Conservation (phyloP, 2,888 invertebrate species). For the Lissonota sp. region DNA sequence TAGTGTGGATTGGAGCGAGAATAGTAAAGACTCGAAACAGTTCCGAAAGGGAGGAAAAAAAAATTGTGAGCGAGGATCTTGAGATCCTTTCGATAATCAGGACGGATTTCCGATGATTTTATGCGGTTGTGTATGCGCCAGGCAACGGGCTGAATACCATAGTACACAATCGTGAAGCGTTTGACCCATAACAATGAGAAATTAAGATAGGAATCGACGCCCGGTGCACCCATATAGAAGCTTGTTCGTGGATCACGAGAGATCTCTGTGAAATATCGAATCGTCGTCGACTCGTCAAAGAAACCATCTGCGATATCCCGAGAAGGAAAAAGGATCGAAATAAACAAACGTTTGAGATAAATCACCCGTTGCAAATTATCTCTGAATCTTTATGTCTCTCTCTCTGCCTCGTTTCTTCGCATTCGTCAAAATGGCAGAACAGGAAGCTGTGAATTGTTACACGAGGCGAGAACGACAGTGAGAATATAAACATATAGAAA, state of each 20-base stretch:
- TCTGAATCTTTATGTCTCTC: conserved; percentile 6
- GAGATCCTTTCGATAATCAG: conserved; percentile 37
- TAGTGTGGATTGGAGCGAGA: conserved; percentile 13
- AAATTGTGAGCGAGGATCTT: background rate
- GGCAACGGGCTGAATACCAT: conserved; percentile 48
- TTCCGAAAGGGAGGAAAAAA: background rate
- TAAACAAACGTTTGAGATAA: conserved; percentile 75
- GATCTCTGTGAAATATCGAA: conserved; percentile 24
- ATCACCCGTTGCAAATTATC: conserved; percentile 68
- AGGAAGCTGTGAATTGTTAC: conserved; percentile 73
- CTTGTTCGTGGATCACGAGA: conserved; percentile 56
- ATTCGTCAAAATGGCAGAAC: conserved; percentile 9
- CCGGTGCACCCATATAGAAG: conserved; percentile 39
- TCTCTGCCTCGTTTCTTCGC: conserved; percentile 13
- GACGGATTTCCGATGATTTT: conserved; percentile 40
- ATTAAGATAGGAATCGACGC: conserved; percentile 80
- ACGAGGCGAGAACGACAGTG: conserved; percentile 69
- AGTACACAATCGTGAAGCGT: conserved; percentile 65
- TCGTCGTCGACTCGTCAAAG: conserved; percentile 61
- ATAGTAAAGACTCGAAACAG: conserved; percentile 30
- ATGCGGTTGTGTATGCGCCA: background rate
- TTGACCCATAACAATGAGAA: conserved; percentile 76
- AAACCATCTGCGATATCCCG: conserved; percentile 27
- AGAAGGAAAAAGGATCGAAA: conserved; percentile 69
- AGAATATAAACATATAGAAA: conserved; percentile 55